Base-by-base conservation (phyloP, 30 jellyfish, hydroid and myxozoan species). In the Turritopsis rubra region DNA sequence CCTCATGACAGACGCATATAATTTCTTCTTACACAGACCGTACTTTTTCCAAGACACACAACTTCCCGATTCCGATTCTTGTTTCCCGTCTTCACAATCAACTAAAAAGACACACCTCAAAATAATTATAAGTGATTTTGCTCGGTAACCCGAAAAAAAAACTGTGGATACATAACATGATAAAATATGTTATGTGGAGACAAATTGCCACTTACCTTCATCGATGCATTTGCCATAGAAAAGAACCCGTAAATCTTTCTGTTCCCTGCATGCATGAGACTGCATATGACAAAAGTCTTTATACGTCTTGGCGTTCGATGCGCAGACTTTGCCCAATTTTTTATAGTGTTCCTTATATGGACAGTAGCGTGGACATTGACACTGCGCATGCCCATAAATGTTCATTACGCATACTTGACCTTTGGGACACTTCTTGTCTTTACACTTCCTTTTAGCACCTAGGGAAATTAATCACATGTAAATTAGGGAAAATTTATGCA, bases 241-340 rank as follows among this genome's bases (percentile, higher is more conserved):
- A 21, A 31, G 54, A 18, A 80, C 87, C 22, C 79, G 26, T 9
- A 80, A n/a, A 80, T 80, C 66, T 21, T 19, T 28, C 1, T 54
- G 65, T 26, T 80, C 87, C 53, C 87, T 65, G 31, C 87, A 80
- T 20, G 78, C 26, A 80, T 80, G 87, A 53, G 18, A 80, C 22
- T 53, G 87, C 54, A 80, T 65, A 53, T 80, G 87, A 52, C 87
- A 80, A 1, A 28, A 54, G 66, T 80, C 87, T 80, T 80, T 80
- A 26, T 80, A 80, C 21, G 87, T 80, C 31, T 80, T 80, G 13
- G 60, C 79, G n/a, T 80, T 53, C 70, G 87, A 28, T n/a, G 75
- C 87, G 29, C 87, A 80, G 0, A 80, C 87, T 21, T 28, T 52
- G 31, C 87, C 87, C 18, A 80, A 20, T 26, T 19, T n/a, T 23